Percentiles rank a stretch among this genome's conserved stretches.
Conservation (phyloP, 1,140 invertebrate species). For the Drosophila sulfurigaster region DNA sequence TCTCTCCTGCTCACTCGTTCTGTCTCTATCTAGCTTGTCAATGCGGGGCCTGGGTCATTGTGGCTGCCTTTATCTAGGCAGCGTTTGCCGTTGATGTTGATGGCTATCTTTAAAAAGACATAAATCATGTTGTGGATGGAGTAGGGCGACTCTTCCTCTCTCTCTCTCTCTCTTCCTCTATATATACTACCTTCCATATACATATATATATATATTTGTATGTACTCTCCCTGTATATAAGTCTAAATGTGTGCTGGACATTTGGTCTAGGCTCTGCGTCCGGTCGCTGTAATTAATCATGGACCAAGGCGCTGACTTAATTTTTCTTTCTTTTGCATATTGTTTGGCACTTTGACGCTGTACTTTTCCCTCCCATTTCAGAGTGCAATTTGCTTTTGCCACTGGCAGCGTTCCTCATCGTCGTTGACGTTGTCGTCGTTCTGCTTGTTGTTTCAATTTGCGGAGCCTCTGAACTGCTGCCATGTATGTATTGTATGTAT, state of each 20-base stretch:
- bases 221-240: conserved; percentile 11
- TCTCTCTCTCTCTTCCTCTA: no score
- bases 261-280: conserved; percentile 45
- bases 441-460: conserved; percentile 14
- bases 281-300: conserved; percentile 72
- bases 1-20: neutral
- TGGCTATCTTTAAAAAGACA: conserved; percentile 81
- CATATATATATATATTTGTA: neutral
- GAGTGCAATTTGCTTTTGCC: conserved; percentile 50
- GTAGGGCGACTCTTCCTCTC: neutral
- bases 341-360: conserved; percentile 33
- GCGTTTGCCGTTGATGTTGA: conserved; percentile 77
- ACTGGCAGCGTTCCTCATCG: neutral
- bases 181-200: neutral
- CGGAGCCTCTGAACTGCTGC: neutral
- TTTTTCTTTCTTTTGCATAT: conserved; percentile 67
- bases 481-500: neutral
- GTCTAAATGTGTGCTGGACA: conserved; percentile 27
- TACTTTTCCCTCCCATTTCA: conserved; percentile 12
- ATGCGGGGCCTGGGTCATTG: conserved; percentile 59
- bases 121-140: conserved; percentile 64
- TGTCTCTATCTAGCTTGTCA: conserved; percentile 9
- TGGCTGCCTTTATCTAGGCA: conserved; percentile 68
- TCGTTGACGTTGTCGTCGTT: neutral
- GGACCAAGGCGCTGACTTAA: conserved; percentile 72